Conservation (phyloP, 2,113 vertebrate species). For the Ailurus styani region DNA sequence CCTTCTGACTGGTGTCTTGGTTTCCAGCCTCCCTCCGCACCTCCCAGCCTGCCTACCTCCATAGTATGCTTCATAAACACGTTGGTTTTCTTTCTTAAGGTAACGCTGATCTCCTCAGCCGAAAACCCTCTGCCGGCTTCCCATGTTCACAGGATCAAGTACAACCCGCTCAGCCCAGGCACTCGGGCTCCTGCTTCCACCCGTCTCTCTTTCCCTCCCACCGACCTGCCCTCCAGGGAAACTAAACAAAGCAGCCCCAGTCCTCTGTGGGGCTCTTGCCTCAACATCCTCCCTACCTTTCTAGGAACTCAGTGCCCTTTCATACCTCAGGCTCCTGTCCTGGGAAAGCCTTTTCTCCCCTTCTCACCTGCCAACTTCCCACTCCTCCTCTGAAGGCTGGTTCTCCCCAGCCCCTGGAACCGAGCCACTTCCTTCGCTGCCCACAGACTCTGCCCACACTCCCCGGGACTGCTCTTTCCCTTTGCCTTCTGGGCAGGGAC, state of each 20-base stretch:
- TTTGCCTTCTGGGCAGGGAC: not conserved
- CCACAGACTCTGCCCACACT: not conserved
- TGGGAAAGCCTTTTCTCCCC: not conserved
- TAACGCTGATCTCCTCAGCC: rapidly evolving
- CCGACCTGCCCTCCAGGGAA: not conserved
- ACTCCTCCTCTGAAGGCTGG: not conserved
- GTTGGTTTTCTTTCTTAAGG: not conserved
- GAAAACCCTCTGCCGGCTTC: not conserved
- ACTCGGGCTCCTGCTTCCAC: too few species aligned
- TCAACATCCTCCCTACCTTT: not conserved
- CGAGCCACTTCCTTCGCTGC: not conserved
- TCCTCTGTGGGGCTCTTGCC: not conserved
- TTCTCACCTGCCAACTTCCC: not conserved
- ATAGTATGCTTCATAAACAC: not conserved
- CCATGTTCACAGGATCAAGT: not conserved
- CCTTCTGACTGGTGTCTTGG: not conserved
- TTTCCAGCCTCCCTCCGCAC: not conserved
- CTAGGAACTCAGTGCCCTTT: not conserved
- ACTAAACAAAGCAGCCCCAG: not conserved
- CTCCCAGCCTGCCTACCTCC: not conserved
- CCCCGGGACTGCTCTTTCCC: not conserved
- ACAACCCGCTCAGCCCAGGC: not conserved
- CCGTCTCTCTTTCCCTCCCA: not conserved
- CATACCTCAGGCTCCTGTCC: not conserved
- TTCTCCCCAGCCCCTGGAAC: not conserved